Conservation (phyloP, 2,797 vertebrate species). For the Typhlichthys subterraneus region DNA sequence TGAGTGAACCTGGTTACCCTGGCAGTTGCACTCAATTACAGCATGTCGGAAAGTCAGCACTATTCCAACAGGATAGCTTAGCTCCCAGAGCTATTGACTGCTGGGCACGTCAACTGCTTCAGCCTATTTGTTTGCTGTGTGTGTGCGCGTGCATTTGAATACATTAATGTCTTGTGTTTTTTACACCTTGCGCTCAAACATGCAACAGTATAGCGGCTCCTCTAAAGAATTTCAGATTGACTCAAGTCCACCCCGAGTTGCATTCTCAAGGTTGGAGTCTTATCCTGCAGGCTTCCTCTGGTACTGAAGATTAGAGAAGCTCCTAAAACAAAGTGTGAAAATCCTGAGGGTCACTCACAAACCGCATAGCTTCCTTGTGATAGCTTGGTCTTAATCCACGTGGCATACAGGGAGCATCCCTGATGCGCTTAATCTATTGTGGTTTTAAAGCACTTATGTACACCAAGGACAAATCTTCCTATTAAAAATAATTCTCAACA, state of each 20-base stretch:
- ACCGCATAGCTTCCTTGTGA: neutral
- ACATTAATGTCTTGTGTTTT: too few species aligned
- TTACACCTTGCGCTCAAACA: neutral
- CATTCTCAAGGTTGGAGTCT: slow-evolving; percentile 13
- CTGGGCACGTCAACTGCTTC: too few species aligned
- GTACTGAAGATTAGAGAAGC: slow-evolving; percentile 32
- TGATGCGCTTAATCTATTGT: neutral
- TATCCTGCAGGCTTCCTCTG: slow-evolving; percentile 18
- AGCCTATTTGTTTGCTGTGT: neutral
- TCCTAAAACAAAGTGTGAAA: slow-evolving; percentile 3
- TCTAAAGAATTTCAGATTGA: slow-evolving; percentile 20
- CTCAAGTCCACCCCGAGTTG: slow-evolving; percentile 18
- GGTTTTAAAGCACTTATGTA: neutral
- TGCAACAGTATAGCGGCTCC: neutral
- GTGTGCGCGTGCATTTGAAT: neutral
- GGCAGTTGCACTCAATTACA: slow-evolving; percentile 8
- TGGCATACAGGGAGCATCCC: slow-evolving; percentile 6
- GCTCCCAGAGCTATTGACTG: neutral
- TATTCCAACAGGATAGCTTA: slow-evolving; percentile 1
- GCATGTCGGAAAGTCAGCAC: neutral
- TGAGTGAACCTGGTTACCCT: slow-evolving; percentile 17
- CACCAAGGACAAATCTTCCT: slow-evolving; percentile 9
- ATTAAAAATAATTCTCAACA: slow-evolving; percentile 6
- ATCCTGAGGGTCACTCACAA: slow-evolving; percentile 14
- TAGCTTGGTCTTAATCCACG: slow-evolving; percentile 12